phyloP scores from a whole-genome alignment of 1,140 invertebrate genomes.

The Formica exsecta region DNA sequence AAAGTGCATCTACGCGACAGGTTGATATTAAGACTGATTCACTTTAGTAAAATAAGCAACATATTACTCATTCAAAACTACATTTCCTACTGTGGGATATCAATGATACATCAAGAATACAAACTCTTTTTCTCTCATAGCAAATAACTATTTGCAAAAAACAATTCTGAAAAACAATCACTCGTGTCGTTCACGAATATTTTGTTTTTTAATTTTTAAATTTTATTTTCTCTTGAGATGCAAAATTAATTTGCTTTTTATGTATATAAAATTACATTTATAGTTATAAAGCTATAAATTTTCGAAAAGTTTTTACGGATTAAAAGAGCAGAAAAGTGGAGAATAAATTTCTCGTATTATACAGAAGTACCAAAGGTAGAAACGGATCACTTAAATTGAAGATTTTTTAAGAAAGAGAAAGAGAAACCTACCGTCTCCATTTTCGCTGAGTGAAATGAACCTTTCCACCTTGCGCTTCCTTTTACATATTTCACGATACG shows the following conservation, averaged over 20 bases:
- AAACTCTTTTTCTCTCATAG: background rate
- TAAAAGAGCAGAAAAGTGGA: background rate
- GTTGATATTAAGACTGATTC: conserved; percentile 37
- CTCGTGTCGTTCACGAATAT: background rate
- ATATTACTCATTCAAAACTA: conserved; percentile 12
- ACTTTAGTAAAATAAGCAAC: conserved; percentile 12
- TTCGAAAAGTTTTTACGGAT: background rate
- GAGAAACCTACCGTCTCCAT: conserved; percentile 35
- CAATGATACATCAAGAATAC: background rate
- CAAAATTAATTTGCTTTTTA: no score
- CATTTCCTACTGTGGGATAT: no score
- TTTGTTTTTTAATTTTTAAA: background rate
- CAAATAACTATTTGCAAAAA: background rate
- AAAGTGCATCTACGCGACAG: conserved; percentile 33
- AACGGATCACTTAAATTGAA: conserved; percentile 42
- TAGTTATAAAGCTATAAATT: no score
- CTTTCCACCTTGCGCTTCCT: conserved; percentile 63
- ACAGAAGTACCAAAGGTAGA: background rate
- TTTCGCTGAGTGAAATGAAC: conserved; percentile 55
- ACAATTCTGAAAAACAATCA: background rate
- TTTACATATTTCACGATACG: conserved; percentile 71
- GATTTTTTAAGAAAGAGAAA: conserved; percentile 1
- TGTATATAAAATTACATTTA: no score
- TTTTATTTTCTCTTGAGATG: background rate
- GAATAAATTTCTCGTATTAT: conserved; percentile 15